Evolutionary conservation across 2,888 invertebrate species (phyloP).

Genomic region (Drosophila multiciliata): DNA sequence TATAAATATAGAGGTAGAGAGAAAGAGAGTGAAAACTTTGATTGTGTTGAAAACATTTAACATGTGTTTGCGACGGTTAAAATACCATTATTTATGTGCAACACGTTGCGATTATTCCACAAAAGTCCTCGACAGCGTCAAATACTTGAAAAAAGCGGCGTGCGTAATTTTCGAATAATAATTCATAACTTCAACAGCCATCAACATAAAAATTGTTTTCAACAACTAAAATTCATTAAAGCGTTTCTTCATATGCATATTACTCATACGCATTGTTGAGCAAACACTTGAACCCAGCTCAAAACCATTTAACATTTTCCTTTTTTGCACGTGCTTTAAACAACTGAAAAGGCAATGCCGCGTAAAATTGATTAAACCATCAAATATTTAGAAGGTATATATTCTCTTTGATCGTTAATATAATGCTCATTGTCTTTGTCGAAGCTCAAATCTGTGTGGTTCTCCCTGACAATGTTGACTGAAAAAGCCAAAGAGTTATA

Average conservation of each 20-base stretch:
- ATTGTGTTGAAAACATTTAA: slow-evolving; percentile 28
- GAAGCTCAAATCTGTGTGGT: background rate
- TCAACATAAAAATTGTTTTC: slow-evolving; percentile 48
- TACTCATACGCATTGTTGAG: slow-evolving; percentile 64
- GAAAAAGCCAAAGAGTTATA: background rate
- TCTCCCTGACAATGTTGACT: background rate
- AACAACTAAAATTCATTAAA: slow-evolving; percentile 62
- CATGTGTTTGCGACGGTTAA: slow-evolving; percentile 43
- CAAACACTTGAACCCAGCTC: slow-evolving; percentile 37
- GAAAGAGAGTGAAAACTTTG: background rate
- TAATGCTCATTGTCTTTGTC: background rate
- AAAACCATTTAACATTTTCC: background rate
- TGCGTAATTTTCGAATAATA: slow-evolving; percentile 58
- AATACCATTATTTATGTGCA: slow-evolving; percentile 16
- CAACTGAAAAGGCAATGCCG: background rate
- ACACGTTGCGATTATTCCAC: slow-evolving; percentile 47
- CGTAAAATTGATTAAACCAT: background rate
- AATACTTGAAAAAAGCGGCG: slow-evolving; percentile 57
- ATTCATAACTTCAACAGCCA: slow-evolving; percentile 38
- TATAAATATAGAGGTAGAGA: background rate
- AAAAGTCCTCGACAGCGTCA: slow-evolving; percentile 49
- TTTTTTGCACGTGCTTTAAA: background rate
- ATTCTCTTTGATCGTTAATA: background rate
- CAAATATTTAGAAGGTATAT: background rate
- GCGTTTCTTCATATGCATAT: slow-evolving; percentile 51